These are phyloP conservation scores for Sycobia sp. DNA, from an alignment of 1,140 invertebrate genomes.

Conservation along the genomic window DNA sequence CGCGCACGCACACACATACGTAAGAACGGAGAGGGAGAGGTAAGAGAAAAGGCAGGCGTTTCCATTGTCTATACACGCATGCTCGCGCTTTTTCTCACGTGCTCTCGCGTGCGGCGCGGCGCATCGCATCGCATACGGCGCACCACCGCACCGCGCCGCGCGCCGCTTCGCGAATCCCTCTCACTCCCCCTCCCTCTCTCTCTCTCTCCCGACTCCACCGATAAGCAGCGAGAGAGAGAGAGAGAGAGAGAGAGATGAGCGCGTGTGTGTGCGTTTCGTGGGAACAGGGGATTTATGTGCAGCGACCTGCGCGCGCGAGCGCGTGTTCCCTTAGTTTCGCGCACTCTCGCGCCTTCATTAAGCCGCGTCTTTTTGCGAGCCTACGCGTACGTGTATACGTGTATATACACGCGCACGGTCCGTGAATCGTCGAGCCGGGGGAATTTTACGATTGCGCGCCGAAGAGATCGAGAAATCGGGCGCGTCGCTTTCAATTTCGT, in stretches of 20 bases:
- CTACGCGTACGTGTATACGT: neutral
- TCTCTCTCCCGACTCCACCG: too few relatives aligned
- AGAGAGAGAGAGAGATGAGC: too few relatives aligned
- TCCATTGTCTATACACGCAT: slow-evolving; percentile 31
- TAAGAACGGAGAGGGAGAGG: too few relatives aligned
- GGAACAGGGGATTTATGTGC: slow-evolving; percentile 17
- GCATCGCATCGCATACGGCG: neutral
- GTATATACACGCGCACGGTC: neutral
- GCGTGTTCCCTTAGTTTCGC: slow-evolving; percentile 6
- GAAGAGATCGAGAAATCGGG: too few relatives aligned
- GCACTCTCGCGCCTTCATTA: slow-evolving; percentile 14
- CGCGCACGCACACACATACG: too few relatives aligned
- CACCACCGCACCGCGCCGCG: too few relatives aligned
- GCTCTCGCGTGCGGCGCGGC: neutral
- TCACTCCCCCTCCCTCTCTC: too few relatives aligned
- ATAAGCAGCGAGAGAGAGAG: too few relatives aligned
- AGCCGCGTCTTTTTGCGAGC: slow-evolving; percentile 7
- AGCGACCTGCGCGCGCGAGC: neutral
- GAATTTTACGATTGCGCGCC: too few relatives aligned
- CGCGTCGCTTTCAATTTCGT: too few relatives aligned
- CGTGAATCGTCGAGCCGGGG: too few relatives aligned
- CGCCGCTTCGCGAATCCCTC: too few relatives aligned
- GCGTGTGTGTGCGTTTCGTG: slow-evolving; percentile 22
- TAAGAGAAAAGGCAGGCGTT: neutral
- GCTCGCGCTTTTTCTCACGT: slow-evolving; percentile 30